These are phyloP conservation scores for Eurosta solidaginis DNA, from an alignment of 1,140 invertebrate genomes.

Conservation along the genomic window DNA sequence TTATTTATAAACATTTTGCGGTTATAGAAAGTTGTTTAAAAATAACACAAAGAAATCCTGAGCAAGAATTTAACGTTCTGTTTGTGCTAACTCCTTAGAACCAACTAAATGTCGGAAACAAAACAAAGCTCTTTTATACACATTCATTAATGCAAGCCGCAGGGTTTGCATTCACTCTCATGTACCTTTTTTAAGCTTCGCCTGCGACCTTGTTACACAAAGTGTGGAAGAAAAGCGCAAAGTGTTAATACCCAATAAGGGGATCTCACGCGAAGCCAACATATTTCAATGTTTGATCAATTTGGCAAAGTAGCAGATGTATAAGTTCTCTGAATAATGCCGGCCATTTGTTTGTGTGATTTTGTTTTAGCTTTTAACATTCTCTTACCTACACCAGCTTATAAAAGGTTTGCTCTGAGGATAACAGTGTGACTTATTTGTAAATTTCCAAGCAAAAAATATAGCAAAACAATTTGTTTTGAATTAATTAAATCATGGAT, in stretches of 20 bases:
- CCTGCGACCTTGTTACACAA: neutral
- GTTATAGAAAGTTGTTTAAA: neutral
- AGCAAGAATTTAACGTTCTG: neutral
- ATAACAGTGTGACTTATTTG: too few relatives aligned
- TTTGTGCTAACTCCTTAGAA: neutral
- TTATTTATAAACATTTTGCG: neutral
- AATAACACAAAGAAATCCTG: too few relatives aligned
- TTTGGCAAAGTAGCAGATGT: neutral
- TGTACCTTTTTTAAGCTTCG: neutral
- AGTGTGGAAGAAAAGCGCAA: neutral
- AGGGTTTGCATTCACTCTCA: neutral
- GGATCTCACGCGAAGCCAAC: neutral
- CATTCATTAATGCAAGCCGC: neutral
- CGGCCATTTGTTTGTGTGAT: neutral
- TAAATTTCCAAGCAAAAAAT: too few relatives aligned
- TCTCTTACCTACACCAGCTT: too few relatives aligned
- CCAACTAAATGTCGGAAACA: neutral
- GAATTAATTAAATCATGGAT: too few relatives aligned
- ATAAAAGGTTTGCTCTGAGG: too few relatives aligned
- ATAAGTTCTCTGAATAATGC: neutral
- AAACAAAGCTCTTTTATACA: neutral
- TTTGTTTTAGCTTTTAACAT: too few relatives aligned
- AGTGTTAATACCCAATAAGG: neutral
- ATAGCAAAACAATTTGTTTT: too few relatives aligned
- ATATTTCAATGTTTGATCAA: neutral